phyloP scores from a whole-genome alignment of 1,140 invertebrate genomes.

The Parapsyche elsis region DNA sequence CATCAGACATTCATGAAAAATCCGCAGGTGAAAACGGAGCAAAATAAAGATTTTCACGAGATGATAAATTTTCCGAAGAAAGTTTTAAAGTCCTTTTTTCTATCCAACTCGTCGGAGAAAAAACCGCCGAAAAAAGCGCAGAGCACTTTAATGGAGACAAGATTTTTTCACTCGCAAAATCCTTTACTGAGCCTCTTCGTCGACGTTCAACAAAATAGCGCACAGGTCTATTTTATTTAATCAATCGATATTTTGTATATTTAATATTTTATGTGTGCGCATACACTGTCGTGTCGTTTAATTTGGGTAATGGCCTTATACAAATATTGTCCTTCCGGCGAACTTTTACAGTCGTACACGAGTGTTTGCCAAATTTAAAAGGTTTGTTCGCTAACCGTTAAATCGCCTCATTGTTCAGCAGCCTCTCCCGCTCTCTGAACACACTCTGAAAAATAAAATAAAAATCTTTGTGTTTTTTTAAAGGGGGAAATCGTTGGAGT shows the following conservation, averaged over 20 bases:
- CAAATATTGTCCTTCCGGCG: constrained; percentile 37
- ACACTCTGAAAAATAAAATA: constrained; percentile 13
- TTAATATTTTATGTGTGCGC: background rate
- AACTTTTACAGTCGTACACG: constrained; percentile 27
- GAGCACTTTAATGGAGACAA: constrained; percentile 1
- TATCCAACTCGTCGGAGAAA: constrained; percentile 19
- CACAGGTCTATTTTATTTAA: no score
- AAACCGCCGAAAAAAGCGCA: background rate
- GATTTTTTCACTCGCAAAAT: no score
- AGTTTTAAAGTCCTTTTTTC: constrained; percentile 38
- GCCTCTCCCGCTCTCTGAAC: constrained; percentile 9
- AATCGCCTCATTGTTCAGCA: constrained; percentile 42
- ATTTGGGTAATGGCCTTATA: constrained; percentile 36
- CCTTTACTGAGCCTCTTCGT: no score
- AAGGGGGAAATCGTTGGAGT: no score
- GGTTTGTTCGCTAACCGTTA: constrained; percentile 46
- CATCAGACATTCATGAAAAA: constrained; percentile 53
- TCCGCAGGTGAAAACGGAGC: constrained; percentile 42
- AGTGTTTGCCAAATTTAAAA: constrained; percentile 45
- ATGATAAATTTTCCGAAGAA: constrained; percentile 48
- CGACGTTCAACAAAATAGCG: no score
- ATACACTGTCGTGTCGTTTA: constrained; percentile 10
- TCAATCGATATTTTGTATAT: no score
- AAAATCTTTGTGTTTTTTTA: background rate
- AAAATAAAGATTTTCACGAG: constrained; percentile 40